These are phyloP conservation scores for Rousettus madagascariensis DNA, from an alignment of 2,797 vertebrate genomes.

Conservation along the genomic window DNA sequence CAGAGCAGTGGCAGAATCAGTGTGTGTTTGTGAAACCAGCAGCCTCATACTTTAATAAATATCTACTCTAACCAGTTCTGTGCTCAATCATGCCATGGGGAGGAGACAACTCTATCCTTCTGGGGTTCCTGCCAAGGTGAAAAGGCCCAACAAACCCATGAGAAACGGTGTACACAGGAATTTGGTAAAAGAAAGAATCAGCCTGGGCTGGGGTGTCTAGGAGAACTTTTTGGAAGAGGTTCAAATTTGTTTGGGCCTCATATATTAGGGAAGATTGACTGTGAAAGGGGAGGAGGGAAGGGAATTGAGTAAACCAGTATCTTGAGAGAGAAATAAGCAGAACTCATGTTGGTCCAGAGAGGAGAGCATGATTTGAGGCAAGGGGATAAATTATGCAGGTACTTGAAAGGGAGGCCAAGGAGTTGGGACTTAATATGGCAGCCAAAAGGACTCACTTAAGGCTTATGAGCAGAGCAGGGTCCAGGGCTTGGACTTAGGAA, in stretches of 20 bases:
- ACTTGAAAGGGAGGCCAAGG: not conserved
- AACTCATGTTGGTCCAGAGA: not conserved
- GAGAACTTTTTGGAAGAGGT: not conserved
- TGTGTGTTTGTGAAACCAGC: not conserved
- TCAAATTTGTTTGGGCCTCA: not conserved
- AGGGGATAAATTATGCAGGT: not conserved
- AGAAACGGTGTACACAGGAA: not conserved
- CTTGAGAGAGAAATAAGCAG: not conserved
- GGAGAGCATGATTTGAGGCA: not conserved
- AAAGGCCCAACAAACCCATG: not conserved
- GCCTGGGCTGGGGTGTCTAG: not conserved
- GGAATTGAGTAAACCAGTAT: not conserved
- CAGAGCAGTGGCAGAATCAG: not conserved
- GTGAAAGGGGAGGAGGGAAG: not conserved
- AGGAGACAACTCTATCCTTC: not conserved
- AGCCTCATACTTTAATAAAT: not conserved
- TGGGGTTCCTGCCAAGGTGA: not conserved
- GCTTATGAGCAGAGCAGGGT: not conserved
- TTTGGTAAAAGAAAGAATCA: not conserved
- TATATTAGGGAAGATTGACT: not conserved
- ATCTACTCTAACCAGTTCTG: not conserved
- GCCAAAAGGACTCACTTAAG: not conserved
- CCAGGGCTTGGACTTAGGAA: not conserved
- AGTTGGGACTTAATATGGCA: not conserved
- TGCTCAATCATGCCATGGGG: not conserved